These are phyloP conservation scores for Heteromurus nitidus DNA, from an alignment of 2,888 invertebrate species.

Conservation along the genomic window DNA sequence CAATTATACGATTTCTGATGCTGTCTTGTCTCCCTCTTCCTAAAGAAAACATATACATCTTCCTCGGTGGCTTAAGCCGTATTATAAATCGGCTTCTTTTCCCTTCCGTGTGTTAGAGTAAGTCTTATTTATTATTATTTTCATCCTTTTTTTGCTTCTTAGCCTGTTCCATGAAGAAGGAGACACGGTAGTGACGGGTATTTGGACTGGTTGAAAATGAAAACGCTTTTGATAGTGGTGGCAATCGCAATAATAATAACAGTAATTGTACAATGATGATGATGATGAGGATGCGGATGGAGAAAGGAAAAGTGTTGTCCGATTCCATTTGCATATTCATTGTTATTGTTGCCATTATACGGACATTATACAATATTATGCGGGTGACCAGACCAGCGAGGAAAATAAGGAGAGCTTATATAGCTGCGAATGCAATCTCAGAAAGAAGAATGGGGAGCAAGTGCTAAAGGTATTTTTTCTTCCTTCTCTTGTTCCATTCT, in stretches of 20 bases:
- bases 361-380: constrained; percentile 48
- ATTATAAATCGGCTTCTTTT: neutral
- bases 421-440: neutral
- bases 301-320: constrained; percentile 38
- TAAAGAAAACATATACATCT: constrained; percentile 40
- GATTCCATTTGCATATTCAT: constrained; percentile 63
- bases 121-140: no score
- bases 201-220: no score
- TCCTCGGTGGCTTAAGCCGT: constrained; percentile 27
- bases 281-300: neutral
- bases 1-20: constrained; percentile 39
- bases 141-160: neutral
- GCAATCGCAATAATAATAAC: constrained; percentile 38
- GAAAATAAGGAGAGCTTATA: constrained; percentile 19
- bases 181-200: no score
- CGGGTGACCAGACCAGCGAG: constrained; percentile 46
- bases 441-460: neutral
- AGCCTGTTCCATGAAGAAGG: no score
- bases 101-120: neutral
- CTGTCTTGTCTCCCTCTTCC: constrained; percentile 16
- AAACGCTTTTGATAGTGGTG: no score
- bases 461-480: neutral
- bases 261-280: constrained; percentile 27
- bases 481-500: constrained; percentile 9
- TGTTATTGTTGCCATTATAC: constrained; percentile 63